Evolutionary conservation across 2,797 vertebrate species (phyloP).

Genomic region (Urocyon cinereoargenteus): DNA sequence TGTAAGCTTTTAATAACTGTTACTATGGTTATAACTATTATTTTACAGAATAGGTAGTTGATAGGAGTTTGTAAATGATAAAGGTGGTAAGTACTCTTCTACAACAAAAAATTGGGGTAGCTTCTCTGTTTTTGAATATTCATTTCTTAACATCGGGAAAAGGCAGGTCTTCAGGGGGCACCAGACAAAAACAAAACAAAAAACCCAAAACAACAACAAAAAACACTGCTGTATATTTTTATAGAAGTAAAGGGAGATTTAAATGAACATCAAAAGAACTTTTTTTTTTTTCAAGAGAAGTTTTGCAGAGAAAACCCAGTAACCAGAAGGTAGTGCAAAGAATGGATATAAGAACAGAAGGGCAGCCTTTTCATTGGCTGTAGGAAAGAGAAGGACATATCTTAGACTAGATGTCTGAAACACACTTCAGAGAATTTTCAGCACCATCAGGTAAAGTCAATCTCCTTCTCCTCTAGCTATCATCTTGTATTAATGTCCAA

Average conservation of each 20-base stretch:
- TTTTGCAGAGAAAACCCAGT: background rate
- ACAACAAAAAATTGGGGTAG: background rate
- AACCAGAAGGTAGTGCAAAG: background rate
- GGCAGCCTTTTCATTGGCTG: background rate
- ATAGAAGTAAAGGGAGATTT: background rate
- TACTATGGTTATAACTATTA: background rate
- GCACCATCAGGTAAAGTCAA: background rate
- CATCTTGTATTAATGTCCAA: background rate
- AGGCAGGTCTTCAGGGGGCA: background rate
- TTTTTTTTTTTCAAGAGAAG: background rate
- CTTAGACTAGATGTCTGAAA: background rate
- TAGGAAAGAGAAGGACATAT: background rate
- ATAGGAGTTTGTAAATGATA: background rate
- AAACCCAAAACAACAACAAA: background rate
- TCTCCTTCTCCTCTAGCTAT: background rate
- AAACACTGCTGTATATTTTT: background rate
- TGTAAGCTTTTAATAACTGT: background rate
- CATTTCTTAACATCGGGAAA: conserved; percentile 14
- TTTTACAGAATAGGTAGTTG: background rate
- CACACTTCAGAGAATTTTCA: background rate
- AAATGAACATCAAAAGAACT: background rate
- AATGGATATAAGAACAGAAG: background rate
- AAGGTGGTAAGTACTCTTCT: background rate
- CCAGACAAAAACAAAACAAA: background rate
- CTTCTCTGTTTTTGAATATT: background rate